Conservation (phyloP, 1,140 invertebrate genomes). For the Penaeus indicus region DNA sequence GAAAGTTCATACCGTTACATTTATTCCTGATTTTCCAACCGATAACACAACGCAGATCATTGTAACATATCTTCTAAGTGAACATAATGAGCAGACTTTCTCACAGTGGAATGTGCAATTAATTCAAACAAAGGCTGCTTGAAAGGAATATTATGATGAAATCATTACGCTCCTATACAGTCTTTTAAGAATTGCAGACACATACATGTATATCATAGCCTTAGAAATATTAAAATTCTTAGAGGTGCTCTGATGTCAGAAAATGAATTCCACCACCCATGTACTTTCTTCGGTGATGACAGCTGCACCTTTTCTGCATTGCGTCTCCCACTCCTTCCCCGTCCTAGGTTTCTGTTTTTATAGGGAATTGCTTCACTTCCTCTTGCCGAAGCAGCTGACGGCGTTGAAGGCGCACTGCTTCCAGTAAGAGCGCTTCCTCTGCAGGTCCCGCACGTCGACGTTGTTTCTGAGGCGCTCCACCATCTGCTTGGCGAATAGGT, state of each 20-base stretch:
- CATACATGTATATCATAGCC: not conserved
- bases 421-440: conserved; percentile 77
- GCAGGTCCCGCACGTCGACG: conserved; percentile 73
- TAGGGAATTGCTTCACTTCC: conserved; percentile 32
- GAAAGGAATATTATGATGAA: not conserved
- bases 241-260: not conserved
- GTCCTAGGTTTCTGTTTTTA: not conserved
- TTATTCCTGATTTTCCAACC: too few species aligned
- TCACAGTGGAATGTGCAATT: not conserved
- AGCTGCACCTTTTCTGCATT: not conserved
- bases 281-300: not conserved
- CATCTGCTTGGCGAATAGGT: conserved; percentile 75
- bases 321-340: not conserved
- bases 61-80: too few species aligned
- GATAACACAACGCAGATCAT: too few species aligned
- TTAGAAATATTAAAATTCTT: not conserved
- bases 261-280: not conserved
- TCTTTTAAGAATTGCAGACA: conserved; percentile 26
- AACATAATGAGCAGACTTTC: too few species aligned
- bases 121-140: not conserved
- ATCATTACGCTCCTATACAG: not conserved
- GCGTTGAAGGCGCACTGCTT: conserved; percentile 79
- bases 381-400: conserved; percentile 77
- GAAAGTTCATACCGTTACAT: too few species aligned
- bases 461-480: conserved; percentile 73